These are phyloP conservation scores for Tympanuchus pallidicinctus DNA, from an alignment of 2,113 vertebrate species.

Conservation along the genomic window DNA sequence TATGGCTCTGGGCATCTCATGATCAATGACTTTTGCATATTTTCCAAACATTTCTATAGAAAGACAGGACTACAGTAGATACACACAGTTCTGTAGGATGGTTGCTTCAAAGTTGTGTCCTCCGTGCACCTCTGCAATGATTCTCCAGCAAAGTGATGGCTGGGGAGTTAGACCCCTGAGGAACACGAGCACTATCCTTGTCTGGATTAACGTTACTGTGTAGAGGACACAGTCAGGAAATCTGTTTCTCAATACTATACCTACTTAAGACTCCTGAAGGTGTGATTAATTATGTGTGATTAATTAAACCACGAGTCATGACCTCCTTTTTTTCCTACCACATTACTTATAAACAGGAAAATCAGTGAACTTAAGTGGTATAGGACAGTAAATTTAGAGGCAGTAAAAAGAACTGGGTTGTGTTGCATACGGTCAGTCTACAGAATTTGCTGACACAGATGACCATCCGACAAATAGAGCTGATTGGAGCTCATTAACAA, in stretches of 20 bases:
- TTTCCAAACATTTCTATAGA: not conserved
- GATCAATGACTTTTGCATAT: not conserved
- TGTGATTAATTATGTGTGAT: slow-evolving; percentile 43
- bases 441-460: slow-evolving; percentile 23
- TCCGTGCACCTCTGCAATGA: not conserved
- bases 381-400: not conserved
- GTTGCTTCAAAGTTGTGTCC: not conserved
- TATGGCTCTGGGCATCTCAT: not conserved
- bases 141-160: not conserved
- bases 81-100: not conserved
- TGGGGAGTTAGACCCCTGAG: not conserved
- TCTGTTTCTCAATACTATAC: not conserved
- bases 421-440: not conserved
- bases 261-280: not conserved
- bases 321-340: slow-evolving; percentile 9
- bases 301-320: slow-evolving; percentile 43
- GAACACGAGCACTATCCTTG: not conserved
- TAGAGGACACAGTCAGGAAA: not conserved
- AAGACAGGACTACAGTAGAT: not conserved
- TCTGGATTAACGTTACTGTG: not conserved
- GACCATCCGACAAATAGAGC: not conserved
- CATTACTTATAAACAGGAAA: not conserved
- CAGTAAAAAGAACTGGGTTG: not conserved
- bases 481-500: not conserved
- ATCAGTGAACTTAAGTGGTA: not conserved